Percentiles rank a stretch among this genome's conserved stretches.
phyloP scores from a whole-genome alignment of 2,797 vertebrate species.

The Enteromius afrohamiltoni region DNA sequence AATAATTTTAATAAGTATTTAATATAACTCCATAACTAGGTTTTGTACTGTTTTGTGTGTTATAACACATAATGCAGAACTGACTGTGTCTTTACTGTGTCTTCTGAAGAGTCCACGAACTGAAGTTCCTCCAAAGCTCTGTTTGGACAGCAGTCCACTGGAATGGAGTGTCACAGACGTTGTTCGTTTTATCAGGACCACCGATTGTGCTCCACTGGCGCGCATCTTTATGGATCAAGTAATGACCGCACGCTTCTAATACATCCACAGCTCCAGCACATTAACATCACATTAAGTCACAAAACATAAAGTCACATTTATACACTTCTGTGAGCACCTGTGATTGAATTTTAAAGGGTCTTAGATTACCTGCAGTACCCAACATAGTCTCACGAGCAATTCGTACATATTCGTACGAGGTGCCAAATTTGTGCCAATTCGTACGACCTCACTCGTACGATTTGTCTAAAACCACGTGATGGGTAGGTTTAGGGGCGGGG shows the following conservation, averaged over 20 bases:
- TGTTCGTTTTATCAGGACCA: slow-evolving; percentile 94
- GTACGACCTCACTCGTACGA: too few species aligned
- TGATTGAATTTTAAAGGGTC: background rate
- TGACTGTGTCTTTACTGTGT: slow-evolving; percentile 46
- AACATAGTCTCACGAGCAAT: too few species aligned
- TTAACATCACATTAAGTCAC: too few species aligned
- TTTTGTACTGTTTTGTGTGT: background rate
- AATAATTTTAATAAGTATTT: too few species aligned
- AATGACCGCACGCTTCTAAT: slow-evolving; percentile 49
- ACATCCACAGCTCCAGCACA: background rate
- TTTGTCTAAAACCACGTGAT: too few species aligned
- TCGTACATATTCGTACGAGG: too few species aligned
- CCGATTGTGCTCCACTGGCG: slow-evolving; percentile 93
- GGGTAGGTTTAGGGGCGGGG: too few species aligned
- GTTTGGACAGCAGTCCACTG: slow-evolving; percentile 93
- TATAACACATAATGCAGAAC: background rate
- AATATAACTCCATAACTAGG: background rate
- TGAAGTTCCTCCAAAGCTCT: slow-evolving; percentile 89
- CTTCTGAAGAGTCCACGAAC: slow-evolving; percentile 76
- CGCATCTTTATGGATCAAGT: slow-evolving; percentile 98
- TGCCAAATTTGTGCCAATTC: too few species aligned
- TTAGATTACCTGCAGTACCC: background rate
- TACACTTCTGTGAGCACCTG: background rate
- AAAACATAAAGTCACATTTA: slow-evolving; percentile 7
- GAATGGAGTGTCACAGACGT: slow-evolving; percentile 96